Evolutionary conservation across 2,113 vertebrate species (phyloP), one percentile per base, ranked within the genome.

Genomic region (Regulus satrapa): DNA sequence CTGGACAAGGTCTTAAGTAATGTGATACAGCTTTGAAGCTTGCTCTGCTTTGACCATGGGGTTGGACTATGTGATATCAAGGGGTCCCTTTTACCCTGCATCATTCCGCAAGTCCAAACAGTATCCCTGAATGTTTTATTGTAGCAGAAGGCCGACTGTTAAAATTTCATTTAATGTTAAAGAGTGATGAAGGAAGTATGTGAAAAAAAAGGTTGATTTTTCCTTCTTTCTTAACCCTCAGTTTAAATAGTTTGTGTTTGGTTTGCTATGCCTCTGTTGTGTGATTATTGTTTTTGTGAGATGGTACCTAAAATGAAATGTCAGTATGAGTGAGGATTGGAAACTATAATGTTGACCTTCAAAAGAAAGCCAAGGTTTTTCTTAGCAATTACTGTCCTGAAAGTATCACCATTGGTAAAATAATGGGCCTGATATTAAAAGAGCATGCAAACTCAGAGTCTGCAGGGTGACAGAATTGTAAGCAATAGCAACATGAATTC

Each of bases 391-490:
- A 71, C 69, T 89, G 61, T 82, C 56, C 66, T 71, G 31, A 40
- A 90, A 82, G 61, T 82, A 29, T 93, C 82, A 75, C 51, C 62
- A 28, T 40, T 92, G 86, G 51, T 88, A 46, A 85, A 93, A 89
- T 92, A 95, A 89, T 71, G 77, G 61, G 36, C 34, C 64, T 89
- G 34, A 46, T 94, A 89, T 58, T 93, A 74, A 88, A 85, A 94
- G 48, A 85, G 51, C 64, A 66, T 84, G 84, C 46, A 87, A 88
- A 63, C 29, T 63, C 45, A 58, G 38, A 85, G 61, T 49, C 81
- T 94, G 64, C 41, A 85, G n/a, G 36, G 41, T 84, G 81, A 81
- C 77, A 93, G 61, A 81, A 54, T 8, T 91, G 40, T 87, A 67
- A 88, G 73, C 67, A 91, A n/a, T 87, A 93, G 61, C 79, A 66